phyloP scores from a whole-genome alignment of 1,140 invertebrate species.

The Brachionus plicatilis region DNA sequence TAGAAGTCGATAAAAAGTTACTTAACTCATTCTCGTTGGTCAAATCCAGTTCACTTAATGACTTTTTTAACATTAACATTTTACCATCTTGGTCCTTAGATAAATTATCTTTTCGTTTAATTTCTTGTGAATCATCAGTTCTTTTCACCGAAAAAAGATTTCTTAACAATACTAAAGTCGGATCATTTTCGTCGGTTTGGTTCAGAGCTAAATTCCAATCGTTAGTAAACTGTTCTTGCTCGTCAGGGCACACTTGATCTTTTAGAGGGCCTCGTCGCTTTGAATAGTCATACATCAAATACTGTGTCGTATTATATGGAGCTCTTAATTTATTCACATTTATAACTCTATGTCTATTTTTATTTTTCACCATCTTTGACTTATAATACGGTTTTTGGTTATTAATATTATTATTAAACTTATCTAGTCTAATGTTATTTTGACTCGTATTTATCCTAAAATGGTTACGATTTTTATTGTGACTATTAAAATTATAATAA shows the following conservation, averaged over 20 bases:
- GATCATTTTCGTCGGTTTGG: not conserved
- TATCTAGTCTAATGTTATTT: not conserved
- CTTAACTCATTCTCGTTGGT: conserved; percentile 23
- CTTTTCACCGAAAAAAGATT: conserved; percentile 5
- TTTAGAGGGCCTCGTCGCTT: conserved; percentile 17
- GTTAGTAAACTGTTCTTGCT: conserved; percentile 13
- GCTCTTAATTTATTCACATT: conserved; percentile 4
- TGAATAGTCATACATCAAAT: conserved; percentile 36
- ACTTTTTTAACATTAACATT: conserved; percentile 10
- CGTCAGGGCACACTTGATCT: conserved; percentile 1
- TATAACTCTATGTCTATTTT: not conserved
- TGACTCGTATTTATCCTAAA: conserved; percentile 1
- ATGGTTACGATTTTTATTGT: conserved; percentile 3
- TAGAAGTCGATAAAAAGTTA: conserved; percentile 31
- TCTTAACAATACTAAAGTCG: conserved; percentile 1
- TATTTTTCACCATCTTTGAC: not conserved
- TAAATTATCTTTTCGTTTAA: not conserved
- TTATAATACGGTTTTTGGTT: not conserved
- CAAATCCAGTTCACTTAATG: conserved; percentile 24
- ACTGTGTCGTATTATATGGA: conserved; percentile 37
- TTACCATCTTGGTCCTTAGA: not conserved
- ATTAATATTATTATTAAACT: not conserved
- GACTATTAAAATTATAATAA: conserved; percentile 30
- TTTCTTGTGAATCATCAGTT: not conserved
- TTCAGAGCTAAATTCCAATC: conserved; percentile 23